Percentiles rank a stretch among this genome's conserved stretches.
Conservation (phyloP, 2,797 vertebrate species). For the Merluccius polli region DNA sequence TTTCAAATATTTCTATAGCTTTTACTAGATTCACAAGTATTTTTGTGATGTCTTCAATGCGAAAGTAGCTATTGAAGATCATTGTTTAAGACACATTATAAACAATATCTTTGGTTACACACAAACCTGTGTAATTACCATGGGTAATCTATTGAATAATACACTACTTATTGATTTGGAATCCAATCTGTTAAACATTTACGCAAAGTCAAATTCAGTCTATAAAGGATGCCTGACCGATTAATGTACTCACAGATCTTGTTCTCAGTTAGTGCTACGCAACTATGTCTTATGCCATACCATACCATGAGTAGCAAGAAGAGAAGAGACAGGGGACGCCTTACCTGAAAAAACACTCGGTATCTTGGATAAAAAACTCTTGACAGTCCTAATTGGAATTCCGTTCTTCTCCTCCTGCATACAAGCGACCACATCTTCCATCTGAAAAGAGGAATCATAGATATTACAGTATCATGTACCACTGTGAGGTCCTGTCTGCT, state of each 20-base stretch:
- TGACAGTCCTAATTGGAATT: constrained; percentile 84
- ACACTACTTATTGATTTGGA: neutral
- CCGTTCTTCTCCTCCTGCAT: constrained; percentile 87
- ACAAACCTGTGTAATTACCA: neutral
- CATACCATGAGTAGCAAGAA: no score
- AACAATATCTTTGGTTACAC: neutral
- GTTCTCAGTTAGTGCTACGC: neutral
- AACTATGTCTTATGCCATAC: neutral
- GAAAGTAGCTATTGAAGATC: neutral
- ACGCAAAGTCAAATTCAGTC: neutral
- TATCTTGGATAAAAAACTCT: constrained; percentile 87
- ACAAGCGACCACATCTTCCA: constrained; percentile 82
- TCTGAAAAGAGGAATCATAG: constrained; percentile 58
- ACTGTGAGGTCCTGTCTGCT: no score
- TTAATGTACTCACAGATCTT: neutral
- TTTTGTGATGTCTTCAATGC: neutral
- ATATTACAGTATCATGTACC: neutral
- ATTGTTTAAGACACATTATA: neutral
- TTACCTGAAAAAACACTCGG: constrained; percentile 86
- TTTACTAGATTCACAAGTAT: neutral
- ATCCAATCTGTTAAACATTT: neutral
- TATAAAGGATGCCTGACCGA: neutral
- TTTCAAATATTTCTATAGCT: neutral
- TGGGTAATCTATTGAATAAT: neutral
- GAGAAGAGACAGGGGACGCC: constrained; percentile 28